Percentiles rank a stretch among this genome's conserved stretches.
These are phyloP conservation scores for Emydoidea blandingii DNA, from an alignment of 2,797 vertebrate genomes.

Conservation along the genomic window DNA sequence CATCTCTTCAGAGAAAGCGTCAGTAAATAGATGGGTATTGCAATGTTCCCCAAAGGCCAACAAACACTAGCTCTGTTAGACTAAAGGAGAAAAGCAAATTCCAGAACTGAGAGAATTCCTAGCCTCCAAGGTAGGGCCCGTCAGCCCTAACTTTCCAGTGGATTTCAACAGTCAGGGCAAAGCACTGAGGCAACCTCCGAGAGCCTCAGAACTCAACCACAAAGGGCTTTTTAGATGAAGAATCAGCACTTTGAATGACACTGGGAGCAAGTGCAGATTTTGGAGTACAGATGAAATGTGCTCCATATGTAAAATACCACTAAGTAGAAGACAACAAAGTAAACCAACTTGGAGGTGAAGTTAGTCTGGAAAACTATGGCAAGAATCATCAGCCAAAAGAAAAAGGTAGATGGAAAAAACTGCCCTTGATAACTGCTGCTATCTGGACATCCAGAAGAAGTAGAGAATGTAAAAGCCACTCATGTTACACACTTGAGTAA, in stretches of 20 bases:
- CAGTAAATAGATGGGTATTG: neutral
- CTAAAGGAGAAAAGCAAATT: neutral
- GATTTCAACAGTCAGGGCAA: neutral
- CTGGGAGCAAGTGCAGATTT: neutral
- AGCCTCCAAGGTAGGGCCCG: neutral
- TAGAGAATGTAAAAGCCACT: neutral
- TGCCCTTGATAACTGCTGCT: neutral
- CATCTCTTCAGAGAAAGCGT: neutral
- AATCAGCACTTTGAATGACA: neutral
- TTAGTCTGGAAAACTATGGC: neutral
- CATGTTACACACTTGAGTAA: constrained; percentile 6
- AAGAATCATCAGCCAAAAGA: constrained; percentile 23
- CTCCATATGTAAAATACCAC: neutral
- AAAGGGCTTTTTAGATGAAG: neutral
- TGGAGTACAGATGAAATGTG: neutral
- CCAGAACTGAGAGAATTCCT: neutral
- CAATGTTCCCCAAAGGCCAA: neutral
- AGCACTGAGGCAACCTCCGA: neutral
- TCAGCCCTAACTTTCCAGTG: neutral
- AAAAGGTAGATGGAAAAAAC: neutral
- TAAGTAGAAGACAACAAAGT: neutral
- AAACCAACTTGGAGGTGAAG: neutral
- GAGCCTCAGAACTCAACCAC: neutral
- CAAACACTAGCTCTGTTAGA: neutral
- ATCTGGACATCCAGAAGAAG: neutral